A percentile compares a stretch with the other conserved stretches of the same genome.
Evolutionary conservation across 2,113 vertebrate species (phyloP).

Genomic region (Amazona vittata): DNA sequence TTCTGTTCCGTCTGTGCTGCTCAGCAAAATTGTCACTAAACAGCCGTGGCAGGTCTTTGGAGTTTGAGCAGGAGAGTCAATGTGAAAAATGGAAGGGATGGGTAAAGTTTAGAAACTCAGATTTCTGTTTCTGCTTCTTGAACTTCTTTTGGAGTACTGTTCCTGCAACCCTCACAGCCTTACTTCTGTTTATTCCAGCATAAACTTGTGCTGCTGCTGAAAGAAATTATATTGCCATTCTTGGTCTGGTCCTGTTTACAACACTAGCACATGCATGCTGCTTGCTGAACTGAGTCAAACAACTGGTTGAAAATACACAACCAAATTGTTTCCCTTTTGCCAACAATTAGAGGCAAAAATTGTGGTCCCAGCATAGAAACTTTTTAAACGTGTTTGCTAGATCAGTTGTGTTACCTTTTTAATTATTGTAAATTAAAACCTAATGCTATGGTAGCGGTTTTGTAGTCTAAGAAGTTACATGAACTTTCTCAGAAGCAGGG

Average conservation of each 20-base stretch:
- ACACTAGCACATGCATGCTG: accelerated
- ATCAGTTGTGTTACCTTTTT: neutral
- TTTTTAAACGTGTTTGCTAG: neutral
- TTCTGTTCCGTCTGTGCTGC: neutral
- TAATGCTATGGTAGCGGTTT: neutral
- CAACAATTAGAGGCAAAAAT: neutral
- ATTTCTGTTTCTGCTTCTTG: neutral
- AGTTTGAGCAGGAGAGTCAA: neutral
- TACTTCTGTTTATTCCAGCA: neutral
- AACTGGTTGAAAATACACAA: neutral
- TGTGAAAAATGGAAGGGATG: neutral
- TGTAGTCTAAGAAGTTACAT: neutral
- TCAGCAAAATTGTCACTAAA: neutral
- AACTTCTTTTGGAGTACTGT: neutral
- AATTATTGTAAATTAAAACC: neutral
- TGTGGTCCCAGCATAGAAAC: neutral
- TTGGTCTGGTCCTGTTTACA: neutral
- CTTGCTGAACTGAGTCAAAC: neutral
- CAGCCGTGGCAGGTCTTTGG: neutral
- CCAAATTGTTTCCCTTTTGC: neutral
- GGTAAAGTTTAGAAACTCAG: neutral
- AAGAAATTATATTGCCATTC: neutral
- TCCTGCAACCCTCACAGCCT: neutral
- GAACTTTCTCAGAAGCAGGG: neutral
- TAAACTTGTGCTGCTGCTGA: neutral